These are phyloP conservation scores for Aphaenogaster ashmeadi DNA, from an alignment of 1,140 invertebrate genomes.

Conservation along the genomic window DNA sequence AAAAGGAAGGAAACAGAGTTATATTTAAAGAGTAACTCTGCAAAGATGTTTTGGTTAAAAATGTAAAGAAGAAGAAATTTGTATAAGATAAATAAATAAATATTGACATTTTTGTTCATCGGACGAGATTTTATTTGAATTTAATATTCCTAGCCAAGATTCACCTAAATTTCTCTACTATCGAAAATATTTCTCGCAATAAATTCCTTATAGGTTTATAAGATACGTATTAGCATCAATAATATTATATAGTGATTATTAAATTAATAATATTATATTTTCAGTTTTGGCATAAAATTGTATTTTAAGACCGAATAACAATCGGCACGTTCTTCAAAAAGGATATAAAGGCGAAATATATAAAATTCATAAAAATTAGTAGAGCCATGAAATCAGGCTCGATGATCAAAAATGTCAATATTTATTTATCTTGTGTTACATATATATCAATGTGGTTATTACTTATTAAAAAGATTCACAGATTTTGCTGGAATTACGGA, in stretches of 20 bases:
- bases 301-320: neutral
- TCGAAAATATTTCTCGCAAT: neutral
- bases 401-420: neutral
- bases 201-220: conserved; percentile 4
- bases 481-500: neutral
- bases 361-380: neutral
- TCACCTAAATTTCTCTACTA: neutral
- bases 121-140: neutral
- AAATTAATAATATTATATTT: neutral
- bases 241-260: neutral
- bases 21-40: neutral
- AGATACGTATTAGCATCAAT: neutral
- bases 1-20: neutral
- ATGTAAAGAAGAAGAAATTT: neutral
- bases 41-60: neutral
- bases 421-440: neutral
- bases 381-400: neutral
- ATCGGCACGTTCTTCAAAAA: neutral
- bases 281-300: neutral
- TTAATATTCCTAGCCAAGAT: neutral
- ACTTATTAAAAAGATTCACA: neutral
- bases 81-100: conserved; percentile 15
- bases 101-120: neutral
- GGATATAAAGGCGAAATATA: neutral
- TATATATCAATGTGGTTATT: neutral